Conservation (phyloP, 2,888 invertebrate genomes). For the Cenopis cana region DNA sequence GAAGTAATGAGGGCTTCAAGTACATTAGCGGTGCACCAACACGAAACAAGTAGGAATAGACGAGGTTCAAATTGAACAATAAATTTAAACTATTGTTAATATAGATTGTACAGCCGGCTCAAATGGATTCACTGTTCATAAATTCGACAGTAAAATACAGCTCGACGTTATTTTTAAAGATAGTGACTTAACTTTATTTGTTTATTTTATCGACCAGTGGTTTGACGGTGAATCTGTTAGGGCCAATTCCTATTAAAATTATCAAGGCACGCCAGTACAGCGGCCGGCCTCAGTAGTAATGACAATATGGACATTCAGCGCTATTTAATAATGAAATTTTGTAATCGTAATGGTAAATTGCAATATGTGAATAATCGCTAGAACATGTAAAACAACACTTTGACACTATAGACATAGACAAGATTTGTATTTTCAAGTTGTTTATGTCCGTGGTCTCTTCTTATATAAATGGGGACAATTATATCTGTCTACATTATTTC, state of each 20-base stretch:
- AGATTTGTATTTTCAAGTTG: constrained; percentile 42
- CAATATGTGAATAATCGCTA: constrained; percentile 71
- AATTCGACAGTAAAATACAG: not conserved
- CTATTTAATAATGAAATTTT: constrained; percentile 69
- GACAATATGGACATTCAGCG: constrained; percentile 79
- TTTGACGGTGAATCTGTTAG: constrained; percentile 62
- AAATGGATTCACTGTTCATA: constrained; percentile 62
- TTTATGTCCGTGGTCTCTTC: constrained; percentile 43
- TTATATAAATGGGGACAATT: constrained; percentile 44
- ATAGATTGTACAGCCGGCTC: constrained; percentile 59
- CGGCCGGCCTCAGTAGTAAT: constrained; percentile 74
- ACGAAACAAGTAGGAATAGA: constrained; percentile 78
- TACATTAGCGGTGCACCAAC: constrained; percentile 80
- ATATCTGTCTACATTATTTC: constrained; percentile 44
- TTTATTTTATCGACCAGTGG: not conserved
- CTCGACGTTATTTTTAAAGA: not conserved
- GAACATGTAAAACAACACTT: constrained; percentile 53
- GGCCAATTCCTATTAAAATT: constrained; percentile 56
- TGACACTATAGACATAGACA: constrained; percentile 44
- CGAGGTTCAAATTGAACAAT: constrained; percentile 76
- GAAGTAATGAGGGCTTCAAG: constrained; percentile 72
- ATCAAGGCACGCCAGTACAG: constrained; percentile 56
- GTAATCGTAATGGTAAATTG: constrained; percentile 66
- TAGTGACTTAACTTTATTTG: not conserved
- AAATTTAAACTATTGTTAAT: constrained; percentile 61